These are phyloP conservation scores for Drosophila kuntzei DNA, from an alignment of 2,888 invertebrate genomes.

Conservation along the genomic window DNA sequence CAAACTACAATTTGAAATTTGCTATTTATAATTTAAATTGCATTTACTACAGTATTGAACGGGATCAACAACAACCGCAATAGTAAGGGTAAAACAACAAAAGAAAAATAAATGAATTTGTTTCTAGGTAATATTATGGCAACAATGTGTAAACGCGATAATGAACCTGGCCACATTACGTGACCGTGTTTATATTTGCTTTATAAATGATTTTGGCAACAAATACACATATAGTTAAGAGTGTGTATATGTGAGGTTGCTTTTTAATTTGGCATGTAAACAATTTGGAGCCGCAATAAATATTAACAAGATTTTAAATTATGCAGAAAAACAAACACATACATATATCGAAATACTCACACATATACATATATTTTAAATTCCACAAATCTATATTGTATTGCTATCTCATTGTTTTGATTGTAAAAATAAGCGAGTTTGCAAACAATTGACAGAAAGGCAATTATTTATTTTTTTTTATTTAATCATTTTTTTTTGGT, in stretches of 20 bases:
- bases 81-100: background rate
- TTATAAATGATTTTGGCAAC: constrained; percentile 47
- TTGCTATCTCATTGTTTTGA: constrained; percentile 16
- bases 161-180: constrained; percentile 67
- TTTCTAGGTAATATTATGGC: constrained; percentile 41
- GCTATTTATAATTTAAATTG: constrained; percentile 47
- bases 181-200: constrained; percentile 54
- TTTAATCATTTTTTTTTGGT: background rate
- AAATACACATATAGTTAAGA: constrained; percentile 5
- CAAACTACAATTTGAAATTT: constrained; percentile 15
- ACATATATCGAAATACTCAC: constrained; percentile 1
- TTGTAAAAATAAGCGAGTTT: constrained; percentile 9
- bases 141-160: constrained; percentile 64
- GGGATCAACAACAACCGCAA: background rate
- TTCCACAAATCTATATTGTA: constrained; percentile 6
- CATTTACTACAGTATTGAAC: constrained; percentile 23
- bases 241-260: constrained; percentile 14
- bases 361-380: background rate
- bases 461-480: constrained; percentile 13
- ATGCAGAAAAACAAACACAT: constrained; percentile 23
- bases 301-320: constrained; percentile 66
- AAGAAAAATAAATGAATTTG: constrained; percentile 30
- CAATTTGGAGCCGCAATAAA: constrained; percentile 62
- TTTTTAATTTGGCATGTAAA: constrained; percentile 68
- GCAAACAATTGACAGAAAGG: constrained; percentile 22